These are phyloP conservation scores for Calliphora vicina DNA, from an alignment of 1,140 invertebrate genomes.

Conservation along the genomic window DNA sequence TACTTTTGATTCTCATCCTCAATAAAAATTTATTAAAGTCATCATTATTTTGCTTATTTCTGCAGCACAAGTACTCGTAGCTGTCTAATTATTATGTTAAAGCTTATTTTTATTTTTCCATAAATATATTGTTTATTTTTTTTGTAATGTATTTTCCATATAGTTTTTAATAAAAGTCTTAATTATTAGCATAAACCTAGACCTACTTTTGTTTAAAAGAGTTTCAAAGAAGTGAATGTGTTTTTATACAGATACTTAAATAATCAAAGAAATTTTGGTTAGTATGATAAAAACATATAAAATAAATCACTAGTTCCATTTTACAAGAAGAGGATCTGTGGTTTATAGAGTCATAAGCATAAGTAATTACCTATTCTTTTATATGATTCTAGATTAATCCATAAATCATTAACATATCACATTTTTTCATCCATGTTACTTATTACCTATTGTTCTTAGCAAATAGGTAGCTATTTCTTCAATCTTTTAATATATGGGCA, in stretches of 20 bases:
- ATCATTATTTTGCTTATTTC: background rate
- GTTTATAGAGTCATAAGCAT: too few relatives aligned
- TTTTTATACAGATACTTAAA: background rate
- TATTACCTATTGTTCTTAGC: too few relatives aligned
- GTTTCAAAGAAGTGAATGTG: background rate
- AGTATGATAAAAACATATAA: too few relatives aligned
- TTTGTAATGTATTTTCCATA: background rate
- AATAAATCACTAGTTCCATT: too few relatives aligned
- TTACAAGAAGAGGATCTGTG: too few relatives aligned
- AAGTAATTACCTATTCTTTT: too few relatives aligned
- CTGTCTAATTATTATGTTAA: background rate
- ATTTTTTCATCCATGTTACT: too few relatives aligned
- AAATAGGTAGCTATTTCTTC: too few relatives aligned
- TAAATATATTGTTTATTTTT: constrained; percentile 10
- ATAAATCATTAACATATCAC: too few relatives aligned
- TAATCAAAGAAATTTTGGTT: too few relatives aligned
- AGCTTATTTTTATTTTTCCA: background rate
- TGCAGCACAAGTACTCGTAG: background rate
- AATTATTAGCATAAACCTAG: background rate
- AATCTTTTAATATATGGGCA: too few relatives aligned
- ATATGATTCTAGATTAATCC: too few relatives aligned
- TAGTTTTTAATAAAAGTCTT: background rate
- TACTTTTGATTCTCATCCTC: background rate
- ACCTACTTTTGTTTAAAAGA: background rate
- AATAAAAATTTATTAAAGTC: constrained; percentile 4